Evolutionary conservation across 2,797 vertebrate species (phyloP), one percentile per base, ranked within the genome.

Genomic region (Buceros bicornis): DNA sequence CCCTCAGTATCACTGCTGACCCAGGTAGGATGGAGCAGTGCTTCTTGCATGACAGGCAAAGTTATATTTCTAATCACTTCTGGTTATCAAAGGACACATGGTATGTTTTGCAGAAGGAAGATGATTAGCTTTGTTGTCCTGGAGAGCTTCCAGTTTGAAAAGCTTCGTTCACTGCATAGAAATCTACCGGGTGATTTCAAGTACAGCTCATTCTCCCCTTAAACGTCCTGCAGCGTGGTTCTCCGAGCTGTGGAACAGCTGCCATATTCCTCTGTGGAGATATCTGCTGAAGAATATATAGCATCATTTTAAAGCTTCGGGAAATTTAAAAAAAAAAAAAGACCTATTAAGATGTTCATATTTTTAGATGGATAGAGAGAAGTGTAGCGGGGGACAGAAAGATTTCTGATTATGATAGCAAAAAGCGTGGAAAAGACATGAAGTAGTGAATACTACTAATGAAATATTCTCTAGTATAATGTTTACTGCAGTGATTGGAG

Each of bases 1-100:
- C 19, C 45, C 74, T 43, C 70, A n/a, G 40, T 58, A 53, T 61
- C 88, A 16, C 65, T 60, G 20, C 60, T 84, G 90, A 78, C 65
- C 72, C 48, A 47, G 22, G 22, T 33, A 37, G 10, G 14, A 14
- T 13, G 7, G 2, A 85, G 54, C 4, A 10, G 29, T 37, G 78
- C 53, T 73, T 79, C 60, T 56, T 74, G 40, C 11, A 11, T 22
- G 62, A 65, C 72, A 62, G 54, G 47, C 26, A 92, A 82, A 95
- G 90, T 79, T 74, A 50, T 69, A 16, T 91, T 90, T 74, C 85
- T 69, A 61, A 94, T 94, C 80, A 66, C 29, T 94, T 40, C 2
- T 16, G 35, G 72, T 24, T 69, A 90, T 89, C 90, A 82, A 47
- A 95, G 85, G 66, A 86, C 76, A 62, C 72, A 7, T n/a, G 56